A percentile compares a stretch with the other conserved stretches of the same genome.
Evolutionary conservation across 2,797 vertebrate genomes (phyloP).

Genomic region (Parambassis ranga): DNA sequence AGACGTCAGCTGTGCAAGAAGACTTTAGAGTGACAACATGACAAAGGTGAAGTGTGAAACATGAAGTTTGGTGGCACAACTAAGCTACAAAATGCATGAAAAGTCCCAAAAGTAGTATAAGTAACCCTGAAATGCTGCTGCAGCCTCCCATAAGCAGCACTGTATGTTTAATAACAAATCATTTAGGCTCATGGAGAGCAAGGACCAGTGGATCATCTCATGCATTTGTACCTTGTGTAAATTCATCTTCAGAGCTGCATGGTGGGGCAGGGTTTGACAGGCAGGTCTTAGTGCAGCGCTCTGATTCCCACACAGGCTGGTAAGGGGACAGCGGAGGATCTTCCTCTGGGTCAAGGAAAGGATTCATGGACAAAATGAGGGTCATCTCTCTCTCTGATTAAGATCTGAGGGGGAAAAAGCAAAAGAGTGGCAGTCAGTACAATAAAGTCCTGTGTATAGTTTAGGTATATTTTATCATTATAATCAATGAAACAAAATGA

Average conservation of each 20-base stretch:
- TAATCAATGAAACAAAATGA: neutral
- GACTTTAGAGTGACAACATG: no score
- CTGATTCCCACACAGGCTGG: constrained; percentile 87
- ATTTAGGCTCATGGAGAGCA: neutral
- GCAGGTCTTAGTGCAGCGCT: constrained; percentile 82
- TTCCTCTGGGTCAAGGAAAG: constrained; percentile 90
- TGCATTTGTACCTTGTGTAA: constrained; percentile 58
- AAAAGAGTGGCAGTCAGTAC: neutral
- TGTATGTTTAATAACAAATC: neutral
- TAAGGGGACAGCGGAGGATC: constrained; percentile 84
- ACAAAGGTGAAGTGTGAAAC: no score
- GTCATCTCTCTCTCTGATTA: constrained; percentile 85
- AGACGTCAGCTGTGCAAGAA: no score
- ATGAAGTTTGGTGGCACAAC: no score
- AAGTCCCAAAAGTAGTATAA: no score
- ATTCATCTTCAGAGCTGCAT: constrained; percentile 53
- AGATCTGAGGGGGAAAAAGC: constrained; percentile 42
- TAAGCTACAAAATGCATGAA: no score
- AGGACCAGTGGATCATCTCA: no score
- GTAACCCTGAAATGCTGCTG: no score
- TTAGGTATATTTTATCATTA: neutral
- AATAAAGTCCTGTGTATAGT: neutral
- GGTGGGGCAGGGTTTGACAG: constrained; percentile 62
- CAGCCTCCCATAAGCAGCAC: neutral
- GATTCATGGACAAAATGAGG: constrained; percentile 95